Evolutionary conservation across 1,140 invertebrate genomes (phyloP).

Genomic region (Lanistes nyassanus): DNA sequence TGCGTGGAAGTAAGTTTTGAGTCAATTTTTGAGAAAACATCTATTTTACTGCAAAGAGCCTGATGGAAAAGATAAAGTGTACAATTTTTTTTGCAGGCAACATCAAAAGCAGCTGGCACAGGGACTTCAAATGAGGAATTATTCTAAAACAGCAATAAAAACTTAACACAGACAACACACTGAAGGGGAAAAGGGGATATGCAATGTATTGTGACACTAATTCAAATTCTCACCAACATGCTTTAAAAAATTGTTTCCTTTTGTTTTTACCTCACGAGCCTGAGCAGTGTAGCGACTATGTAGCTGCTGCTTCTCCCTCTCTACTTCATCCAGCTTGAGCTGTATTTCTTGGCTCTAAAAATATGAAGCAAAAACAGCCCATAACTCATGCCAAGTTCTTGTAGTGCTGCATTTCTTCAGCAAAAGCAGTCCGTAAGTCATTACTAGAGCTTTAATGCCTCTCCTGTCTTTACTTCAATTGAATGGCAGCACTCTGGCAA

Average conservation of each 20-base stretch:
- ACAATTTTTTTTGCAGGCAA: no score
- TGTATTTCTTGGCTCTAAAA: slow-evolving; percentile 48
- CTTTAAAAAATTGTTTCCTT: neutral
- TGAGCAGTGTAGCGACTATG: slow-evolving; percentile 49
- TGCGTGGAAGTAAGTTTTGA: no score
- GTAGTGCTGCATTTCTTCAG: no score
- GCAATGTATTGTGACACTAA: no score
- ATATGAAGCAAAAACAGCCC: slow-evolving; percentile 8
- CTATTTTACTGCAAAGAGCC: no score
- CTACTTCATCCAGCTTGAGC: slow-evolving; percentile 49
- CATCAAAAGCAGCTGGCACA: no score
- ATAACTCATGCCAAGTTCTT: neutral
- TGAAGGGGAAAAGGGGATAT: no score
- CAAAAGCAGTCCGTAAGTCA: no score
- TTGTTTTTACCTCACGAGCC: slow-evolving; percentile 50
- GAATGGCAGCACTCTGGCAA: neutral
- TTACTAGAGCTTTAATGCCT: neutral
- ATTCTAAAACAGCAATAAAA: neutral
- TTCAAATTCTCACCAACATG: neutral
- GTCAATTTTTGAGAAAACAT: no score
- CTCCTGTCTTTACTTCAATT: neutral
- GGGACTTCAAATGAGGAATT: neutral
- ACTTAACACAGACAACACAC: neutral
- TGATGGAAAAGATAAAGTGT: no score
- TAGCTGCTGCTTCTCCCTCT: slow-evolving; percentile 52